Conservation (phyloP, 2,113 vertebrate genomes). For the Azemiops feae region DNA sequence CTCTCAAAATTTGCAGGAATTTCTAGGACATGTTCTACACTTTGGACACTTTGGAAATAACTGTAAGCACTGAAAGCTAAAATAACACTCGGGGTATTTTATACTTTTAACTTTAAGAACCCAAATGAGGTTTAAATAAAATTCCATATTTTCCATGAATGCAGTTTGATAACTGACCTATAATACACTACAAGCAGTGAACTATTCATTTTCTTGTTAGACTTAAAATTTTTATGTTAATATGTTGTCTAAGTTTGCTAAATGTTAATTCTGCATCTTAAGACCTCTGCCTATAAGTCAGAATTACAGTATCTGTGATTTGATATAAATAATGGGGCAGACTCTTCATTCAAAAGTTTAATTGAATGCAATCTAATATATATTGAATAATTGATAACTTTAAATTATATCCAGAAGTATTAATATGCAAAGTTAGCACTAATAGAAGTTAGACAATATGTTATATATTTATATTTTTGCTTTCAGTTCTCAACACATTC, state of each 20-base stretch:
- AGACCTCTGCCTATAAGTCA: not conserved
- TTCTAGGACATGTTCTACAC: not conserved
- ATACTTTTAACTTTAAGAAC: not conserved
- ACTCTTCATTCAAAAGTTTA: not conserved
- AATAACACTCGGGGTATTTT: no score
- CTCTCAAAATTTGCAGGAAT: not conserved
- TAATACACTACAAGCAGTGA: not conserved
- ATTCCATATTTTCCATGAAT: not conserved
- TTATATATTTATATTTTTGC: no score
- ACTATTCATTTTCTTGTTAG: not conserved
- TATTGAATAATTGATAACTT: no score
- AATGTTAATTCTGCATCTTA: not conserved
- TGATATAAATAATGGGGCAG: not conserved
- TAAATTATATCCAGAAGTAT: no score
- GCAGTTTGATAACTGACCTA: not conserved
- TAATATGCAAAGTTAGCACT: no score
- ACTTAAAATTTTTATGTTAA: not conserved
- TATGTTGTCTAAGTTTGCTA: not conserved
- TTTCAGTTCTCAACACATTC: no score
- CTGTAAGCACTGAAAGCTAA: no score
- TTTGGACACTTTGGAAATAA: no score
- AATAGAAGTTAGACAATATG: no score
- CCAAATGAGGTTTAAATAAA: not conserved
- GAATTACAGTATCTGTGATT: not conserved
- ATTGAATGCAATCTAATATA: no score